Evolutionary conservation across 2,113 vertebrate species (phyloP).

Genomic region (Thinocorus orbignyianus): DNA sequence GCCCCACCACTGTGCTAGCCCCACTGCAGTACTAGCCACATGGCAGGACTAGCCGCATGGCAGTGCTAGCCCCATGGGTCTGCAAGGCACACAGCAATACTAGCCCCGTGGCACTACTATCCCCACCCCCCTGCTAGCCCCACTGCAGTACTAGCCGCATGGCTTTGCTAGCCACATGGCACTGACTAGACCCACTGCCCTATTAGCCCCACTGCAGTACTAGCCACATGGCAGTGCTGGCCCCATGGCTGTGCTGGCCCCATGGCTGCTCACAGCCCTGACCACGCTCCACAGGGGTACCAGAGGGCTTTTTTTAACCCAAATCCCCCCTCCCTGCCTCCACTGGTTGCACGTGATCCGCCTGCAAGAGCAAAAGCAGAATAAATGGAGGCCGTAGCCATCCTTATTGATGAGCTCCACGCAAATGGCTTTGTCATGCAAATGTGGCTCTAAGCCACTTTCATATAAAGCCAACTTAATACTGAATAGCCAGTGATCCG

Average conservation of each 20-base stretch:
- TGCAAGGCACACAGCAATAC: too few relatives aligned
- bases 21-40: too few relatives aligned
- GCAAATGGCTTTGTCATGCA: constrained; percentile 61
- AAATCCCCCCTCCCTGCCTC: background rate
- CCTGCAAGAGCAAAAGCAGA: background rate
- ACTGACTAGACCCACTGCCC: too few relatives aligned
- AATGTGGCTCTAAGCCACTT: constrained; percentile 55
- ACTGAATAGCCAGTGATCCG: background rate
- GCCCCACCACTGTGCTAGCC: background rate
- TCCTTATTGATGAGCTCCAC: background rate
- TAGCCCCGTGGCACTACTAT: too few relatives aligned
- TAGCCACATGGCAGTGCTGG: background rate
- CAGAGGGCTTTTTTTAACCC: accelerated
- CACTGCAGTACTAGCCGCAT: background rate
- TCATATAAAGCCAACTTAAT: constrained; percentile 42
- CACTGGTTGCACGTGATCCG: background rate
- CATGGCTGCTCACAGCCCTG: background rate
- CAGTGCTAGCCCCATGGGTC: too few relatives aligned
- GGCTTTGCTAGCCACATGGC: background rate
- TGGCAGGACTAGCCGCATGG: background rate
- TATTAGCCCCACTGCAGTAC: too few relatives aligned
- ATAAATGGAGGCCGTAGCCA: background rate
- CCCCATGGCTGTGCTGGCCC: background rate
- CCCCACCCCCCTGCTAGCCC: too few relatives aligned
- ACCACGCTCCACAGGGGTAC: accelerated